Percentiles rank a stretch among this genome's conserved stretches.
phyloP scores from a whole-genome alignment of 2,113 vertebrate genomes.

The Ammodytes marinus region DNA sequence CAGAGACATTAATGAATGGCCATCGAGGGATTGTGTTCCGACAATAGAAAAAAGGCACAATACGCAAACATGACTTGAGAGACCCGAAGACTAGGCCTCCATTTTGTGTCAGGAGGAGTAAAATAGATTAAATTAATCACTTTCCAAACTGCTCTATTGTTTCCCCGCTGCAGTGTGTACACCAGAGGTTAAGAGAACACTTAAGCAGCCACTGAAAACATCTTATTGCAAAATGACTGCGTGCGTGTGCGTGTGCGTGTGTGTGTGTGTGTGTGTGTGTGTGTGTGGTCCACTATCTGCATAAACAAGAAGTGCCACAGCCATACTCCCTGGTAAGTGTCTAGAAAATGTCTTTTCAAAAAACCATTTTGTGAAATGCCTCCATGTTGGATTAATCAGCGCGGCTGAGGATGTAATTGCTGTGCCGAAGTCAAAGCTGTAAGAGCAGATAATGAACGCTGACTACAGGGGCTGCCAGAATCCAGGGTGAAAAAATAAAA shows the following conservation, averaged over 20 bases:
- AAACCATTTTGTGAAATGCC: constrained; percentile 81
- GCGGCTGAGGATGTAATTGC: constrained; percentile 86
- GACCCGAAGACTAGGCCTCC: constrained; percentile 28
- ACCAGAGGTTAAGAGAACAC: constrained; percentile 79
- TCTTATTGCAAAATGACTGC: constrained; percentile 78
- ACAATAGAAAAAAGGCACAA: constrained; percentile 62
- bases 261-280: no score
- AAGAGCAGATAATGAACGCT: constrained; percentile 84
- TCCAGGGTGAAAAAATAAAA: constrained; percentile 65
- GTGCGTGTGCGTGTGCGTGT: constrained; percentile 5
- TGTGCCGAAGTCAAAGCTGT: constrained; percentile 84
- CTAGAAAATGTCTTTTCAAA: constrained; percentile 80
- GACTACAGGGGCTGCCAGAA: constrained; percentile 78
- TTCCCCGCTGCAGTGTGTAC: constrained; percentile 47
- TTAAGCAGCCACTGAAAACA: constrained; percentile 78
- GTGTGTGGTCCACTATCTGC: constrained; percentile 62
- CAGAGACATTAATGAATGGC: constrained; percentile 63
- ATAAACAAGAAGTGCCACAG: constrained; percentile 77
- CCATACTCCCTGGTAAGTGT: constrained; percentile 76
- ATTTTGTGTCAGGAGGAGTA: constrained; percentile 57
- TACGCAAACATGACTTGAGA: constrained; percentile 64
- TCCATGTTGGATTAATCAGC: constrained; percentile 85
- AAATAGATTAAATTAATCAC: constrained; percentile 72
- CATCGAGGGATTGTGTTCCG: constrained; percentile 58
- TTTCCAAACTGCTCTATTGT: constrained; percentile 65